A percentile compares a stretch with the other conserved stretches of the same genome.
Evolutionary conservation across 2,888 invertebrate genomes (phyloP).

Genomic region (Holacanthella duospinosa): DNA sequence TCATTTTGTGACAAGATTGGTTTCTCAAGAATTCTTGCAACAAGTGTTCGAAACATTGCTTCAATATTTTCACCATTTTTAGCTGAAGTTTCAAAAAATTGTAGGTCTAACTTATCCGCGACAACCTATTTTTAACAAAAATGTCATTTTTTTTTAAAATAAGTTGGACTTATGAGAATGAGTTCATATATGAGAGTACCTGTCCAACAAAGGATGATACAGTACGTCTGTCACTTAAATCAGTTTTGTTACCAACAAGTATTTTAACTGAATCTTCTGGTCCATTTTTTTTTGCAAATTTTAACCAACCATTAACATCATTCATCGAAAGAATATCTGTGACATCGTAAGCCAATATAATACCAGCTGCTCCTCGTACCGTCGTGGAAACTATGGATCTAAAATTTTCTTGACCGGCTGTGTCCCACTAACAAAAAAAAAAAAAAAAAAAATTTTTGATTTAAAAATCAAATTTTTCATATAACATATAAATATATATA

Average conservation of each 20-base stretch:
- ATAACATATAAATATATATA: neutral
- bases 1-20: neutral
- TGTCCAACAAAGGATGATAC: slow-evolving; percentile 24
- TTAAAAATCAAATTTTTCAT: neutral
- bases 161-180: slow-evolving; percentile 3
- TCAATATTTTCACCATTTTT: slow-evolving; percentile 81
- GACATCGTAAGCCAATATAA: slow-evolving; percentile 33
- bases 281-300: slow-evolving; percentile 29
- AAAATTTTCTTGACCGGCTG: slow-evolving; percentile 32
- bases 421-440: slow-evolving; percentile 26
- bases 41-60: slow-evolving; percentile 57
- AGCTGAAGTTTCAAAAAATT: slow-evolving; percentile 82
- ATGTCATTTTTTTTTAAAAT: neutral
- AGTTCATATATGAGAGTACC: slow-evolving; percentile 24
- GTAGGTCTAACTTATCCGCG: slow-evolving; percentile 39
- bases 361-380: slow-evolving; percentile 32
- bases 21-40: slow-evolving; percentile 18
- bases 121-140: slow-evolving; percentile 19
- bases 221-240: slow-evolving; percentile 24
- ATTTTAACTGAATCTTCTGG: slow-evolving; percentile 29
- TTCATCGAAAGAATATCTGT: slow-evolving; percentile 22
- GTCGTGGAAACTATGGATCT: slow-evolving; percentile 32
- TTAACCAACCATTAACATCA: slow-evolving; percentile 32
- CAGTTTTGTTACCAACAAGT: slow-evolving; percentile 32
- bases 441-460: neutral